A percentile compares a stretch with the other conserved stretches of the same genome.
Evolutionary conservation across 2,797 vertebrate species (phyloP).

Genomic region (Petrocephalus schoutedeni): DNA sequence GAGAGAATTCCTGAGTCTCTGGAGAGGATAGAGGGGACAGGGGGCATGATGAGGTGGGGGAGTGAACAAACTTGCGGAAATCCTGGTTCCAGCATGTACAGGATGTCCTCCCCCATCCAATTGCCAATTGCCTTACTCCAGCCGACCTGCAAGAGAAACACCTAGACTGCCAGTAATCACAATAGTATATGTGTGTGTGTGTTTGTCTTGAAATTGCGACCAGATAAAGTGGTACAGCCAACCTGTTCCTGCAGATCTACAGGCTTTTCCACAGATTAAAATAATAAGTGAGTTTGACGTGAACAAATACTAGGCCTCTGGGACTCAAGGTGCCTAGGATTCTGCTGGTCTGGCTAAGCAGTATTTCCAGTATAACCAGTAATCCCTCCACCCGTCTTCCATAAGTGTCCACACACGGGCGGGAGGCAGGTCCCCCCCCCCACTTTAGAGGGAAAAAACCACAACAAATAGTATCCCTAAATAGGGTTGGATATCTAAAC

Average conservation of each 20-base stretch:
- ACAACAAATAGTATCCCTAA: neutral
- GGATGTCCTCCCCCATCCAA: constrained; percentile 40
- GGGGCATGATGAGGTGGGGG: neutral
- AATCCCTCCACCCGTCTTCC: neutral
- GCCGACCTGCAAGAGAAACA: constrained; percentile 7
- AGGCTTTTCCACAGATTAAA: neutral
- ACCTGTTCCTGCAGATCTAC: neutral
- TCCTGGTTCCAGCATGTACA: constrained; percentile 52
- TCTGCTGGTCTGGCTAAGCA: neutral
- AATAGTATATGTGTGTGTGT: constrained; percentile 2
- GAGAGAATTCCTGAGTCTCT: neutral
- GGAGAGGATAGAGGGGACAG: neutral
- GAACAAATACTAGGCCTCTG: neutral
- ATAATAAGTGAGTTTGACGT: neutral
- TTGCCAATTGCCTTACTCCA: neutral
- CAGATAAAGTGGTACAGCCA: neutral
- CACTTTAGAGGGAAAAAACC: neutral
- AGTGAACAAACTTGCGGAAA: constrained; percentile 47
- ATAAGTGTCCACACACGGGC: neutral
- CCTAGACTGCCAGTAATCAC: constrained; percentile 8
- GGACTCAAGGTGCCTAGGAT: neutral
- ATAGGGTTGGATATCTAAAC: neutral
- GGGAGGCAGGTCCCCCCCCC: neutral
- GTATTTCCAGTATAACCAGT: neutral
- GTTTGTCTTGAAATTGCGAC: neutral